Conservation (phyloP, 2,797 vertebrate genomes). For the Sparus aurata region DNA sequence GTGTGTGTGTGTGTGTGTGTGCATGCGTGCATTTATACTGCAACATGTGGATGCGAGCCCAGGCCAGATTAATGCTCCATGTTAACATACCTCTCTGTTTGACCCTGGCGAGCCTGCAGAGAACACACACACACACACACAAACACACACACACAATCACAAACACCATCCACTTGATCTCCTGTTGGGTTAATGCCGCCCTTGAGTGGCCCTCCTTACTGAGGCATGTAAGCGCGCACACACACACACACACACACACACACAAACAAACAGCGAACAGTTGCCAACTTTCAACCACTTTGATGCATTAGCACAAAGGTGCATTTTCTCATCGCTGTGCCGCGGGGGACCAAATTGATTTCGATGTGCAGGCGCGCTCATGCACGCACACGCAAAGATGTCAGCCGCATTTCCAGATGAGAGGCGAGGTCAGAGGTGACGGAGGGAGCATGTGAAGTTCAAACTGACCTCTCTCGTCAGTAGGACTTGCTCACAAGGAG, state of each 20-base stretch:
- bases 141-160: slow-evolving; percentile 19
- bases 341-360: slow-evolving; percentile 31
- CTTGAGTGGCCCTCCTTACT: slow-evolving; percentile 13
- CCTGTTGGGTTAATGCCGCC: slow-evolving; percentile 30
- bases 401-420: background rate
- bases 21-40: slow-evolving; percentile 7
- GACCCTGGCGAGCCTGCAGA: slow-evolving; percentile 33
- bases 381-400: background rate
- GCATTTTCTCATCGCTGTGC: slow-evolving; percentile 27
- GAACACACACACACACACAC: slow-evolving; percentile 18
- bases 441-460: background rate
- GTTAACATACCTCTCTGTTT: slow-evolving; percentile 61
- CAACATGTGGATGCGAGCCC: slow-evolving; percentile 40
- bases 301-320: slow-evolving; percentile 55
- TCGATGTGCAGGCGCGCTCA: background rate
- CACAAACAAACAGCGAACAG: slow-evolving; percentile 28
- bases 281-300: slow-evolving; percentile 42
- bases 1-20: slow-evolving; percentile 34
- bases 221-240: background rate
- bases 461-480: slow-evolving; percentile 2
- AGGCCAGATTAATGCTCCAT: slow-evolving; percentile 61
- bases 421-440: slow-evolving; percentile 9
- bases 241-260: slow-evolving; percentile 17
- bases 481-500: background rate
- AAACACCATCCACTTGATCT: slow-evolving; percentile 25